Percentiles rank a stretch among this genome's conserved stretches.
phyloP scores from a whole-genome alignment of 1,140 invertebrate species.

The Atta colombica region DNA sequence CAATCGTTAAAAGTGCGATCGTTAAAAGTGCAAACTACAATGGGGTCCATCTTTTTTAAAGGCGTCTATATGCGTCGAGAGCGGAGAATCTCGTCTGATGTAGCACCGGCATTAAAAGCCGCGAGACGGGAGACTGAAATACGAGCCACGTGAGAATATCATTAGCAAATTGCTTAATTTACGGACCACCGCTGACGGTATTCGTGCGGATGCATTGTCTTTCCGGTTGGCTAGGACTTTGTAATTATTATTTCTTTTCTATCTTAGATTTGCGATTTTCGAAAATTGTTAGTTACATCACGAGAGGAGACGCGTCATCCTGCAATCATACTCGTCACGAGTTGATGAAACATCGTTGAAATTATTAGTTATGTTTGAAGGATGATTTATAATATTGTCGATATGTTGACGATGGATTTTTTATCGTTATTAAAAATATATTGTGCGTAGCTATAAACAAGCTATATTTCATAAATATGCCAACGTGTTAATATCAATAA shows the following conservation, averaged over 20 bases:
- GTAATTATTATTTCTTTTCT: constrained; percentile 63
- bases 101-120: constrained; percentile 82
- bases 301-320: constrained; percentile 19
- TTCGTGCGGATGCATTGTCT: constrained; percentile 54
- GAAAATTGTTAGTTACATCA: constrained; percentile 26
- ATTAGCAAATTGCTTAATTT: constrained; percentile 87
- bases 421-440: constrained; percentile 7
- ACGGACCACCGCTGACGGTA: constrained; percentile 69
- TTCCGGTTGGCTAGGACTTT: constrained; percentile 38
- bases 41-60: constrained; percentile 36
- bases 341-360: background rate
- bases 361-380: constrained; percentile 27
- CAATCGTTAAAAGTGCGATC: background rate
- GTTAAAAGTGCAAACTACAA: constrained; percentile 35
- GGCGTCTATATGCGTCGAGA: constrained; percentile 29
- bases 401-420: background rate
- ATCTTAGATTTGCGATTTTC: constrained; percentile 33
- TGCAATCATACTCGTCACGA: constrained; percentile 13
- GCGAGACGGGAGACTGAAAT: constrained; percentile 82
- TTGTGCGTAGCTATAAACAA: background rate
- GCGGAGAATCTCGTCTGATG: constrained; percentile 43
- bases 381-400: constrained; percentile 35
- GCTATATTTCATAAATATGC: constrained; percentile 4
- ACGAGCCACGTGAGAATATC: constrained; percentile 86
- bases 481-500: constrained; percentile 35